Evolutionary conservation across 2,113 vertebrate species (phyloP), one percentile per base, ranked within the genome.

Genomic region (Scomber scombrus): DNA sequence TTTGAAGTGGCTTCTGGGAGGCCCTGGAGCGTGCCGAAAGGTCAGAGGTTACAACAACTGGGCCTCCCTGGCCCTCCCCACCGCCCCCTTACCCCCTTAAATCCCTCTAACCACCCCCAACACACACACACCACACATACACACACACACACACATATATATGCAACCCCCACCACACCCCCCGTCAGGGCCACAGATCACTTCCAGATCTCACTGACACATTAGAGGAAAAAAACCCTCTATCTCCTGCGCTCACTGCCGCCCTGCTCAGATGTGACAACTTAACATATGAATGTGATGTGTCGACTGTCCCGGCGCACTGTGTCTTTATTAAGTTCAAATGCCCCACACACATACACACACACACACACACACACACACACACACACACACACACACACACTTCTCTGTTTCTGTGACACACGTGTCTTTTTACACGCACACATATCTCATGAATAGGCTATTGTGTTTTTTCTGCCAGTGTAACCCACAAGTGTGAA

Each of bases 21-120:
- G 90, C 88, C 86, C 83, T 47, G 92, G 88, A 94, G 93, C 87
- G 91, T 93, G 93, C 87, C 88, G 67, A 80, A 80, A 88, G 94
- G 94, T 95, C 92, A 93, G 86, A 90, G 93, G 94, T 93, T 94
- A 95, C 80, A 92, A 94, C 93, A 95, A 94, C 93, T 88, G 81
- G 82, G 84, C 88, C 92, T 88, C 88, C 87, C 87, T 73, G 78
- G 79, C 86, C 84, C 92, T 82, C 90, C 86, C 79, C 66, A 56
- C 61, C 62, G 70, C 51, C 80, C 80, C 56, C 21, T 76, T 68
- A 71, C 50, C 71, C 51, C 58, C 18, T 78, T 78, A 81, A 85
- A 82, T 54, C 83, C 73, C 64, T 63, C 68, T 71, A 75, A 70
- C 82, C 77, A 26, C 23, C 23, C 23, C 23, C 23, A 26, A 70